Evolutionary conservation across 1,140 invertebrate genomes (phyloP).

Genomic region (Oncopodura yosiiana): DNA sequence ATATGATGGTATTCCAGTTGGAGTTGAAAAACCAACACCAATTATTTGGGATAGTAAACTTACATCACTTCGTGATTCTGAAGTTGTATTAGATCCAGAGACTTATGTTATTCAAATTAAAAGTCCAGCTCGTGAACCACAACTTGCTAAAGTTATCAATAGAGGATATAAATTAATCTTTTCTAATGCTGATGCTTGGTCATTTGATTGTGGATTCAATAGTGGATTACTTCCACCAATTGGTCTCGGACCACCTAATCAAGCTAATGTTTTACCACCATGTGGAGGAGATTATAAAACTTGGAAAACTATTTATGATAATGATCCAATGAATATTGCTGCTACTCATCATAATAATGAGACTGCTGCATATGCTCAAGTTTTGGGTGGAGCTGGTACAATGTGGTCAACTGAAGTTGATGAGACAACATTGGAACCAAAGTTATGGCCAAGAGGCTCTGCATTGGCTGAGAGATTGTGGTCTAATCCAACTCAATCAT

Average conservation of each 20-base stretch:
- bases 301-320: conserved; percentile 35
- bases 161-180: conserved; percentile 36
- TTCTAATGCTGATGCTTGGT: conserved; percentile 37
- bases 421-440: conserved; percentile 35
- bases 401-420: conserved; percentile 66
- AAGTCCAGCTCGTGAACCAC: conserved; percentile 47
- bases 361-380: conserved; percentile 34
- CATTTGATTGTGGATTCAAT: conserved; percentile 38
- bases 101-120: conserved; percentile 61
- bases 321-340: conserved; percentile 35
- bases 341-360: conserved; percentile 36
- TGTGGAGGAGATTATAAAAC: conserved; percentile 35
- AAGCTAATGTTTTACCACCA: conserved; percentile 23
- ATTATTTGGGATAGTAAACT: conserved; percentile 36
- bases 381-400: conserved; percentile 62
- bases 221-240: conserved; percentile 41
- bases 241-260: conserved; percentile 27
- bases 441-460: conserved; percentile 36
- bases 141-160: conserved; percentile 34
- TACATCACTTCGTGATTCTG: conserved; percentile 33
- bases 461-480: conserved; percentile 39
- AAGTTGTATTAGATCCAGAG: conserved; percentile 49
- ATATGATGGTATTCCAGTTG: conserved; percentile 27
- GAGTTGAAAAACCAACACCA: conserved; percentile 28
- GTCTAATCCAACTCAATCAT: conserved; percentile 37